A percentile compares a stretch with the other conserved stretches of the same genome.
Conservation (phyloP, 1,140 invertebrate species). For the Pachypsylla venusta region DNA sequence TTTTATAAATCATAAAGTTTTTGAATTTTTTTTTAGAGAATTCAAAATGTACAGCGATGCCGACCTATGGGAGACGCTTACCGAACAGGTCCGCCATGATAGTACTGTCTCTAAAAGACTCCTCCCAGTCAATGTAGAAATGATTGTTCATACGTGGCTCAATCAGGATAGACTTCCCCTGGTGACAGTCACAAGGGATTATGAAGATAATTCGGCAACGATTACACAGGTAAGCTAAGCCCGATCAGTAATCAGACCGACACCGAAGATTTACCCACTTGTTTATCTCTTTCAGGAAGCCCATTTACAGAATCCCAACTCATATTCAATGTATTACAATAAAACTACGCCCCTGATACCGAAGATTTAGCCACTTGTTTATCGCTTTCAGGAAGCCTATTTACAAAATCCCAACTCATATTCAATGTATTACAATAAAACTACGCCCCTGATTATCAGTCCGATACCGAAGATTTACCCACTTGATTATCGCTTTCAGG, state of each 20-base stretch:
- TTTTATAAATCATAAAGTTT: no score
- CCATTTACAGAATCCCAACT: slow-evolving; percentile 16
- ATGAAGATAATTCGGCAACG: slow-evolving; percentile 41
- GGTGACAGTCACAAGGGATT: slow-evolving; percentile 53
- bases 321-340: slow-evolving; percentile 5
- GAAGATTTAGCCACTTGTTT: neutral
- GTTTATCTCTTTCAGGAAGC: slow-evolving; percentile 15
- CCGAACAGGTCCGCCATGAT: slow-evolving; percentile 43
- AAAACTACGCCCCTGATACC: slow-evolving; percentile 1
- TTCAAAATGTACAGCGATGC: slow-evolving; percentile 59
- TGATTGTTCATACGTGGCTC: slow-evolving; percentile 64
- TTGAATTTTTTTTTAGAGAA: slow-evolving; percentile 39
- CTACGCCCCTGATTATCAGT: neutral
- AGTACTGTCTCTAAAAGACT: slow-evolving; percentile 38
- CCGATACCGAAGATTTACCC: neutral
- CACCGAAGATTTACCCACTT: neutral
- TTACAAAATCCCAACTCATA: neutral
- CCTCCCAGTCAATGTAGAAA: slow-evolving; percentile 35
- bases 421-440: neutral
- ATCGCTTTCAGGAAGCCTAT: slow-evolving; percentile 22
- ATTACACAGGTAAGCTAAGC: slow-evolving; percentile 42
- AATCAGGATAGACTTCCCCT: slow-evolving; percentile 63
- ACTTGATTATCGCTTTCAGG: slow-evolving; percentile 18
- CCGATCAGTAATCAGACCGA: neutral
- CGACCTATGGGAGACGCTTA: slow-evolving; percentile 64